Evolutionary conservation across 92 coral and sea anemone genomes (phyloP), one percentile per base, ranked within the genome.

Genomic region (Muricea muricata): DNA sequence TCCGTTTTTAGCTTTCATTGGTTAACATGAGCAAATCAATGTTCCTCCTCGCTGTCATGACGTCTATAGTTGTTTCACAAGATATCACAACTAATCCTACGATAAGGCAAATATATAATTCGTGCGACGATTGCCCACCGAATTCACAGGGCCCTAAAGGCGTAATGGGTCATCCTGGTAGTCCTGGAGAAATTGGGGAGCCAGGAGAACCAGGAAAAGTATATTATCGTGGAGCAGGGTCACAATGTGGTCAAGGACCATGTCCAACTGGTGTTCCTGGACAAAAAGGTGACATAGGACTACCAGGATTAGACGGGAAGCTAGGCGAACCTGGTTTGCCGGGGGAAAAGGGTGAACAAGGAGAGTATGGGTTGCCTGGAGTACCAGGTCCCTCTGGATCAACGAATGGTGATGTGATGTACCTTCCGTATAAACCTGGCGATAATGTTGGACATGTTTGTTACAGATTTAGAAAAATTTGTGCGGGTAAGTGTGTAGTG

Each of bases 381-480:
- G 15, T 2, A 12, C 79, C 79, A 6, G 79, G 79, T 39, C 79
- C 18, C 4, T 50, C 79, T 15, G 79, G 79, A 15, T 4, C 79
- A 20, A 15, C 24, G 15, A n/a, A 10, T 21, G 60, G 45, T 42
- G 57, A 39, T 41, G 34, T 73, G 29, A 39, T 73, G 56, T 73
- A 73, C 31, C 57, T 73, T 1, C 79, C 79, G 3, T 73, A 20
- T 40, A 73, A 39, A 28, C 57, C 79, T 20, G 58, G 79, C 1
- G 33, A 73, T 11, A 17, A 12, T 23, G 20, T 73, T 7, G 57
- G 56, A 28, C 79, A 73, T 4, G 57, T 73, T 42, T 73, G 79
- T 42, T 73, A 39, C 56, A 73, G 79, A 11, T 73, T 73, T 46
- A 20, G 79, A 42, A 45, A 50, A 73, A 21, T 23, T 42, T 73